Base-by-base conservation (phyloP, 1,140 invertebrate genomes). In the Gryllus bimaculatus region DNA sequence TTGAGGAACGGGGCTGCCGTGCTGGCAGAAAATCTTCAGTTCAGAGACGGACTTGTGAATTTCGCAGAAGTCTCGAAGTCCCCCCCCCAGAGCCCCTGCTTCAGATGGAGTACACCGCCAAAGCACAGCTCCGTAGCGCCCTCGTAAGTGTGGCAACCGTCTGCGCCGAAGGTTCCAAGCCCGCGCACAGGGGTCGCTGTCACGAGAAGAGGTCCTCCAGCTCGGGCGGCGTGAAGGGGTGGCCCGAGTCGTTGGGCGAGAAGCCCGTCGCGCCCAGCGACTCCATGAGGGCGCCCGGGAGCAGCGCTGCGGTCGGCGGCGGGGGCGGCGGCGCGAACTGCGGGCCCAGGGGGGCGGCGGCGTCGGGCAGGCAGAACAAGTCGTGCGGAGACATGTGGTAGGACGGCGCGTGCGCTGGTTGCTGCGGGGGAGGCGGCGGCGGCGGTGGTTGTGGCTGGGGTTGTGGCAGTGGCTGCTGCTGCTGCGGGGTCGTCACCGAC, bases 321-420 rank as follows among this genome's bases (percentile, higher is more conserved):
- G 47, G 26, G 54, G 10, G 47, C 21, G 8, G 48, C 18, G 54
- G n/a, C 2, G 54, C 12, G n/a, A 18, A 12, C 0, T 0, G 15
- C 8, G 18, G 12, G 20, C 21, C 12, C 20, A 47, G 20, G 77
- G 54, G 13, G 48, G 26, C 47, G 13, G 18, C 47, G 8, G 13
- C 8, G 18, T 13, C 20, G 77, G 54, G 54, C 15, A 39, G 26
- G 26, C 26, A 39, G 26, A 39, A 39, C 26, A 39, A 5, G 49
- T 15, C 78, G 0, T 81, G 77, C 21, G 76, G 76, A 4, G 15
- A 4, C 8, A 75, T 21, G 5, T 75, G 21, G 18, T 39, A 83
- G 80, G 47, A 86, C 18, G 8, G 8, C 8, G 73, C 10, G 5
- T n/a, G 7, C 12, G 66, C 54, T 18, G 10, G 54, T 18, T 10